Conservation (phyloP, 1,140 invertebrate genomes). For the Coelopa frigida region DNA sequence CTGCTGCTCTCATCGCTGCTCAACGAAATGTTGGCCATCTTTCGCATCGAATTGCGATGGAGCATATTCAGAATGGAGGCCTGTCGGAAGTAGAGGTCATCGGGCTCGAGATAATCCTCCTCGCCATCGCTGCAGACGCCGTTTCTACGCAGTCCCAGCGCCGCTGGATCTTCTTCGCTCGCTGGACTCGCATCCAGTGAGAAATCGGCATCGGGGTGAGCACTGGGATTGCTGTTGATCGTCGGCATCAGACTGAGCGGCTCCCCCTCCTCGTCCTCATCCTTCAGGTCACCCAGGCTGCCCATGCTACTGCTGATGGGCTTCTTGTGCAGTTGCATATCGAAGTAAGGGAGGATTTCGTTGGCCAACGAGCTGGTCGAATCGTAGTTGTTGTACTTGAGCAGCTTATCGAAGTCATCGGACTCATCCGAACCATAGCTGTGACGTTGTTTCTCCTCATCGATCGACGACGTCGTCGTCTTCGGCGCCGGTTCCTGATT, state of each 20-base stretch:
- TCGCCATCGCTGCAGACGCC: constrained; percentile 39
- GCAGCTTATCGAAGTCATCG: constrained; percentile 42
- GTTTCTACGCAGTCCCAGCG: constrained; percentile 18
- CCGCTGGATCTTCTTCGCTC: neutral
- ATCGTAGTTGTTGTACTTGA: constrained; percentile 34
- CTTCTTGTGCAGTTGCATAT: constrained; percentile 41
- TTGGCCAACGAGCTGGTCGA: constrained; percentile 31
- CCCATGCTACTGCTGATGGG: constrained; percentile 31
- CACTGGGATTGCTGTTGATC: constrained; percentile 37
- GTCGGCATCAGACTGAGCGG: constrained; percentile 33
- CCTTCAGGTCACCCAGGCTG: constrained; percentile 29
- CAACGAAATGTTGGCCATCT: constrained; percentile 28
- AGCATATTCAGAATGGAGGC: constrained; percentile 40
- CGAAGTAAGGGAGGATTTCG: constrained; percentile 42
- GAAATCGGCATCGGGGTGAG: constrained; percentile 33
- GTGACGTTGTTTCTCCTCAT: constrained; percentile 4
- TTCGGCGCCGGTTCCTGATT: constrained; percentile 7
- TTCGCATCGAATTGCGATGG: constrained; percentile 41
- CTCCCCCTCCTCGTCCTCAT: constrained; percentile 21
- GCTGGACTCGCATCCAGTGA: neutral
- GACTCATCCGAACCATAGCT: constrained; percentile 33
- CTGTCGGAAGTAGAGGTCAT: constrained; percentile 38
- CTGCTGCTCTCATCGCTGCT: constrained; percentile 45
- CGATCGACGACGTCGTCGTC: neutral
- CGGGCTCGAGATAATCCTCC: constrained; percentile 31